Conservation (phyloP, 2,888 invertebrate species). For the Gasteruption jaculator region DNA sequence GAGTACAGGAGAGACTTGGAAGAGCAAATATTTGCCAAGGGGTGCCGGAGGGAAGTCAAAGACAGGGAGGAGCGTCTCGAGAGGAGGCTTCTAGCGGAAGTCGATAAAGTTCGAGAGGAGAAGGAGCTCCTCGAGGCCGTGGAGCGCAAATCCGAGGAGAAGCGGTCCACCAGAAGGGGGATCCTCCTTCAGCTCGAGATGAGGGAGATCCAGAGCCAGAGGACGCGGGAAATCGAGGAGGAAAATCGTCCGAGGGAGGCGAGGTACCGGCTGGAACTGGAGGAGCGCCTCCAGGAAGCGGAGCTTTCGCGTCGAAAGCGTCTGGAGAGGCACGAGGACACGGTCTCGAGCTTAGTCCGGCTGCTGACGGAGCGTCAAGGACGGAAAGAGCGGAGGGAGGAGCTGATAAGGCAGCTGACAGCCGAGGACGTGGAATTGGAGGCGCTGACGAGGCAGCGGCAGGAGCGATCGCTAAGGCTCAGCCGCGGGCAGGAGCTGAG, state of each 20-base stretch:
- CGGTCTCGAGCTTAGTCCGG: conserved; percentile 22
- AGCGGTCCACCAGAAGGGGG: conserved; percentile 24
- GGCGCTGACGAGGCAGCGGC: conserved; percentile 24
- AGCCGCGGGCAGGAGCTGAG: conserved; percentile 26
- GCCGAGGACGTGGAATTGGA: conserved; percentile 33
- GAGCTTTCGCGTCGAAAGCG: conserved; percentile 17
- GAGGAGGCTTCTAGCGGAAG: conserved; percentile 30
- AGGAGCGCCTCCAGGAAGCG: conserved; percentile 22
- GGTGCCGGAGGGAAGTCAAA: conserved; percentile 17
- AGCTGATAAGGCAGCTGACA: conserved; percentile 30
- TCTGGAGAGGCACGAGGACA: conserved; percentile 19
- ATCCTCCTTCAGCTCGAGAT: conserved; percentile 29
- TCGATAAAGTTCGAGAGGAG: conserved; percentile 33
- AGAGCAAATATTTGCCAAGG: conserved; percentile 30
- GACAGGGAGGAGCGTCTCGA: conserved; percentile 32
- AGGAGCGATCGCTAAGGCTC: conserved; percentile 23
- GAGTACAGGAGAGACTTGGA: conserved; percentile 29
- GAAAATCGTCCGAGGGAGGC: conserved; percentile 14
- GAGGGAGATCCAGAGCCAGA: conserved; percentile 22
- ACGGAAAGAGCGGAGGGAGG: conserved; percentile 23
- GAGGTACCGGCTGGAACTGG: conserved; percentile 27
- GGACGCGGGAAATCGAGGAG: conserved; percentile 20
- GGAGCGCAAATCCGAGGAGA: too few species aligned
- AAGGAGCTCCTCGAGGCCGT: conserved; percentile 18
- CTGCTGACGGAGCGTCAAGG: conserved; percentile 25